Base-by-base conservation (phyloP, 2,888 invertebrate species). In the Poecilus cupreus region DNA sequence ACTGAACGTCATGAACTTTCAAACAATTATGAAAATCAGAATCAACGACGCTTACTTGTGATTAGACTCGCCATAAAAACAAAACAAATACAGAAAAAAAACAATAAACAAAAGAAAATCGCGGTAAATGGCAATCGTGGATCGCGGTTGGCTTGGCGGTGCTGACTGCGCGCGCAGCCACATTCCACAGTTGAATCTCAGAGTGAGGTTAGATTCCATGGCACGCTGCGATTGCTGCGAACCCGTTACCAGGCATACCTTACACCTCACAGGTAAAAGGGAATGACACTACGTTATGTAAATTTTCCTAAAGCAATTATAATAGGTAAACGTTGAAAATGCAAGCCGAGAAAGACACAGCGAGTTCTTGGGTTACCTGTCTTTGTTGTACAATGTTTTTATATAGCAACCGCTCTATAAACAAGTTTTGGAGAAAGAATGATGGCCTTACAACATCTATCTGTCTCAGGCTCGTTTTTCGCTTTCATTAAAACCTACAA, bases 151-250 rank as follows among this genome's bases (percentile, higher is more conserved):
- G 64, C 37, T 68, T 68, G 64, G 10, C 1, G 51, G 5, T 18
- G 51, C 2, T 51, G 18, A 1, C 8, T 68, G 64, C 64, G 64
- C 20, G 64, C 64, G 64, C 64, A 68, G 37, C 37, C 16, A 68
- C 64, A 68, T 68, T 68, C 64, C 64, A 32, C 37, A 32, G 64
- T 32, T 68, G 37, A 68, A 68, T 68, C 64, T 68, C 32, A 37
- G 64, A 32, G 51, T 68, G 64, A 68, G 64, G 64, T 68, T 68
- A 68, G 64, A 68, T 68, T 68, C 64, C 64, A 68, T 16, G 39
- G 37, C 64, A 16, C 18, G 64, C 37, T 2, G 18, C 37, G 64
- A 68, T 68, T 68, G 64, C 64, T 68, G 37, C 57, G 64, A 68
- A 68, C 64, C 64, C 64, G 64, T 68, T 68, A 68, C 18, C 37